Evolutionary conservation across 2,113 vertebrate genomes (phyloP), one percentile per base, ranked within the genome.

Genomic region (Trogon melanurus): DNA sequence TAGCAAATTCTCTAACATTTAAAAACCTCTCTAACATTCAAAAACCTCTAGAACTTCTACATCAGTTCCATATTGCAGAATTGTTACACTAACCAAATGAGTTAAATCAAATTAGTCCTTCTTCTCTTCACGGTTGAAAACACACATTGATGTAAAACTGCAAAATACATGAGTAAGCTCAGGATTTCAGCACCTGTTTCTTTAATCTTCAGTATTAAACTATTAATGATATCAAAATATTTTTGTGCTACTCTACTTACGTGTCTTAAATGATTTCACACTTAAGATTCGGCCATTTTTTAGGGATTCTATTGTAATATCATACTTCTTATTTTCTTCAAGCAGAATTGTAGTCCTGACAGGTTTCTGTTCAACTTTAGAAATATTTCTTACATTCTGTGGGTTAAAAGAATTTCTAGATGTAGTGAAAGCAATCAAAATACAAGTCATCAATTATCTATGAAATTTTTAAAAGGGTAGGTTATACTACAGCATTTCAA

Each of bases 221-320:
- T 61, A 36, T 36, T 47, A 54, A 84, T 2, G 2, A 57, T 34
- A 62, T 2, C 17, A 85, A 84, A 74, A 57, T 36, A 61, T 34
- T 82, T 91, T 74, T 82, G 32, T 64, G 20, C 11, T 47, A 71
- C 25, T 27, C 2, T 62, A 98, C 97, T 98, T 98, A 99, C 98
- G 14, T 56, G 98, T 98, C 81, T 97, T 88, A 97, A 99, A 98
- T 45, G 97, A 97, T 93, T 97, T 99, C 72, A 84, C 69, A 66
- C 95, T 95, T 78, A 98, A 76, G 78, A 96, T 69, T 61, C 60
- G 85, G 47, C 97, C 97, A 91, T 97, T 93, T 96, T 97, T 98
- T 65, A 98, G 53, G 45, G 98, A 98, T 91, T 97, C 96, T 96
- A 99, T 79, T 34, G 94, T 97, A 66, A 99, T 73, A 47, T 96